These are phyloP conservation scores for Pemphredon lugubris DNA, from an alignment of 2,888 invertebrate species.

Conservation along the genomic window DNA sequence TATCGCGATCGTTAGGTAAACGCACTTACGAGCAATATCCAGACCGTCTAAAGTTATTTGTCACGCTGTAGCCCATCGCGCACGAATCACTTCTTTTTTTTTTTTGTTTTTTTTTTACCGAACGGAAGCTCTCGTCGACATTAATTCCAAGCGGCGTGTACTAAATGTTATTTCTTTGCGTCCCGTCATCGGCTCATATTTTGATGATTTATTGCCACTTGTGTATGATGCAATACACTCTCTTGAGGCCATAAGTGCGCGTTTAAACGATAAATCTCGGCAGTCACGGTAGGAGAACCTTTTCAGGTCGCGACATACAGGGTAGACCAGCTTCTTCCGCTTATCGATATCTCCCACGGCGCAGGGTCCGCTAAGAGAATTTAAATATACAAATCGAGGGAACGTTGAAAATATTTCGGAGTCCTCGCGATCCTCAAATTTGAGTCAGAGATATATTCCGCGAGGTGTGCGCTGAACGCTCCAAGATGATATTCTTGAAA, in stretches of 20 bases:
- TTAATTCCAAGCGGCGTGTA: constrained; percentile 33
- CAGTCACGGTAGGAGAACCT: constrained; percentile 65
- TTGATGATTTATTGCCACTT: constrained; percentile 66
- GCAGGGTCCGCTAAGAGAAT: constrained; percentile 38
- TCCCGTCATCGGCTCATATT: constrained; percentile 66
- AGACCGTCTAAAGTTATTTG: no score
- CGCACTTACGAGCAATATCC: no score
- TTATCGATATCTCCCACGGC: constrained; percentile 61
- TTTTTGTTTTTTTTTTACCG: background rate
- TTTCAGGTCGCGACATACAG: constrained; percentile 63
- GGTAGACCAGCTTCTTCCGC: constrained; percentile 56
- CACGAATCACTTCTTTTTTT: no score
- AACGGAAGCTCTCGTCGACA: constrained; percentile 7
- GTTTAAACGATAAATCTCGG: constrained; percentile 72
- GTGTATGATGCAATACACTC: constrained; percentile 68
- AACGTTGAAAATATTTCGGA: constrained; percentile 5
- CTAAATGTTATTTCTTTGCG: constrained; percentile 64
- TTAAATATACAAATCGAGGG: constrained; percentile 36
- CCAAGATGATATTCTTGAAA: no score
- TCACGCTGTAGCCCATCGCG: no score
- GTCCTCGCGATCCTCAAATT: no score
- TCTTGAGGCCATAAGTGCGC: constrained; percentile 67
- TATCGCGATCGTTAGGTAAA: no score
- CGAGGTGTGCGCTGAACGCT: no score
- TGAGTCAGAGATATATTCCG: no score